A percentile compares a stretch with the other conserved stretches of the same genome.
Evolutionary conservation across 2,888 invertebrate genomes (phyloP).

Genomic region (Geotrupes spiniger): DNA sequence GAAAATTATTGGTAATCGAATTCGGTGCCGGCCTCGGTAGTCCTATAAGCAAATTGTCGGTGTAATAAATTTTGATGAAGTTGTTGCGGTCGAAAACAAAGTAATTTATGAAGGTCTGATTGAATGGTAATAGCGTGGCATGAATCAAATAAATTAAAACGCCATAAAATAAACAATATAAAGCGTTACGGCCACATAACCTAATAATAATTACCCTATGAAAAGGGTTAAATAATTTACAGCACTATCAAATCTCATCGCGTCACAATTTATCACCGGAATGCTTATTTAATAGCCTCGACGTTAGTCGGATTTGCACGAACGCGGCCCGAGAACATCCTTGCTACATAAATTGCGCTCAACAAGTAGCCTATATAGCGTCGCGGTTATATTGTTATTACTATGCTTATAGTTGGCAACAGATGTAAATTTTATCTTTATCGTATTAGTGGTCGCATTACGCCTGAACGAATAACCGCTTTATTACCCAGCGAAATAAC

Average conservation of each 20-base stretch:
- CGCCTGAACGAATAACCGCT: conserved; percentile 4
- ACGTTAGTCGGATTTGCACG: conserved; percentile 45
- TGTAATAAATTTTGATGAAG: conserved; percentile 3
- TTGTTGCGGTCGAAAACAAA: not conserved
- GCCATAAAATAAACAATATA: conserved; percentile 40
- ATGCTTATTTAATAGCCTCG: conserved; percentile 53
- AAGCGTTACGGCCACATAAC: conserved; percentile 39
- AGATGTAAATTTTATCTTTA: conserved; percentile 51
- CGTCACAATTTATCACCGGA: conserved; percentile 53
- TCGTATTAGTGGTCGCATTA: conserved; percentile 29
- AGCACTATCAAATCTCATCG: conserved; percentile 53
- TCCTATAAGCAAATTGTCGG: not conserved
- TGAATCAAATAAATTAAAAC: conserved; percentile 28
- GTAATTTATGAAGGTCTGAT: conserved; percentile 12
- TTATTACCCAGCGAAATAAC: conserved; percentile 5
- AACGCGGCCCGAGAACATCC: conserved; percentile 41
- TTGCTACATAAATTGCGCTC: conserved; percentile 52
- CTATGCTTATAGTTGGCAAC: conserved; percentile 51
- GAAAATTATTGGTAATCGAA: too few relatives aligned
- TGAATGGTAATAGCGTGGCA: conserved; percentile 14
- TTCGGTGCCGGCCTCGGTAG: too few relatives aligned
- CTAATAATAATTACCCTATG: conserved; percentile 50
- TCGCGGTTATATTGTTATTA: conserved; percentile 53
- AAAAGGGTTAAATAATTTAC: conserved; percentile 53
- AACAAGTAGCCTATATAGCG: conserved; percentile 53